Percentiles rank a stretch among this genome's conserved stretches.
Evolutionary conservation across 2,113 vertebrate species (phyloP).

Genomic region (Anhinga rufa): DNA sequence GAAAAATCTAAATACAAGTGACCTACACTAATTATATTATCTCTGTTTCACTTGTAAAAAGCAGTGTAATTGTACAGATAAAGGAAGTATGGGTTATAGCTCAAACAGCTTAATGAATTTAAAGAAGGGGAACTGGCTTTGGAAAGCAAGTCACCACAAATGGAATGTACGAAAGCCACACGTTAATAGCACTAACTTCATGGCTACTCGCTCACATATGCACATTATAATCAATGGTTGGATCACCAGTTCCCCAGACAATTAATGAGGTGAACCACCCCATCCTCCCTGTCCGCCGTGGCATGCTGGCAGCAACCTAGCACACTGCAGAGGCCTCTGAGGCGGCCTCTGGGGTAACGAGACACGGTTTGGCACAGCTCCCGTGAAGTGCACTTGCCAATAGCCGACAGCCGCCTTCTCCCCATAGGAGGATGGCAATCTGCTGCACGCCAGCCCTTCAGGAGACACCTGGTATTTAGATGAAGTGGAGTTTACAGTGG

Average conservation of each 20-base stretch:
- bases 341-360: not conserved
- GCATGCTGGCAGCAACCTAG: not conserved
- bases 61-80: not conserved
- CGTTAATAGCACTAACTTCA: not conserved
- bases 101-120: not conserved
- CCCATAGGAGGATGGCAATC: not conserved
- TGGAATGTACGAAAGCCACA: accelerated
- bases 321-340: not conserved
- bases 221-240: not conserved
- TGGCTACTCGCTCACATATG: not conserved
- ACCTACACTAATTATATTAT: not conserved
- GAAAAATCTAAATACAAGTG: not conserved
- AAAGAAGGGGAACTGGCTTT: not conserved
- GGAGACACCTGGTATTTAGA: not conserved
- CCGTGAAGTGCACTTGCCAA: not conserved
- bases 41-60: not conserved
- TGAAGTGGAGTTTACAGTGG: not conserved
- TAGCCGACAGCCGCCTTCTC: not conserved
- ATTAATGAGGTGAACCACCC: not conserved
- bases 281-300: accelerated
- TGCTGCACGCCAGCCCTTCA: not conserved
- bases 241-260: not conserved
- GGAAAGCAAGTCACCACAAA: not conserved
- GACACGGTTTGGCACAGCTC: not conserved
- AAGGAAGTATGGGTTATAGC: not conserved